A percentile compares a stretch with the other conserved stretches of the same genome.
Evolutionary conservation across 1,140 invertebrate genomes (phyloP).

Genomic region (Diorhabda sublineata): DNA sequence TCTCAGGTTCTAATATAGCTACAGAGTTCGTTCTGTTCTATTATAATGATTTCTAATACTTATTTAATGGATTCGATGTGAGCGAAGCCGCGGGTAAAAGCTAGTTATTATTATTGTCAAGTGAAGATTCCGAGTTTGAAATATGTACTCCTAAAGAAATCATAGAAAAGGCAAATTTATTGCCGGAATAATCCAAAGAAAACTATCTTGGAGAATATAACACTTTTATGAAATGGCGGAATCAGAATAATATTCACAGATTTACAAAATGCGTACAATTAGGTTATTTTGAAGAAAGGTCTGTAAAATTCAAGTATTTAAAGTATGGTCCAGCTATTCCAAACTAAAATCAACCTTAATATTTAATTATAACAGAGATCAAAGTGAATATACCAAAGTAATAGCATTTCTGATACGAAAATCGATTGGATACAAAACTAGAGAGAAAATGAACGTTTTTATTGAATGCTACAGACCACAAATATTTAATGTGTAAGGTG

Average conservation of each 20-base stretch:
- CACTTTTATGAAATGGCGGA: background rate
- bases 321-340: background rate
- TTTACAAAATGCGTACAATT: background rate
- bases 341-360: background rate
- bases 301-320: background rate
- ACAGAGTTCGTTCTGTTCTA: too few relatives aligned
- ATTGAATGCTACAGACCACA: background rate
- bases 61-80: too few relatives aligned
- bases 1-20: too few relatives aligned
- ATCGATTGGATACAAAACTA: background rate
- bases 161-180: too few relatives aligned
- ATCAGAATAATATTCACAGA: background rate
- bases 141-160: too few relatives aligned
- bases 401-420: background rate
- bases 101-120: too few relatives aligned
- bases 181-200: background rate
- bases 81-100: too few relatives aligned
- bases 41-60: too few relatives aligned
- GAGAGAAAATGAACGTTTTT: background rate
- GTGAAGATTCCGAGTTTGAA: too few relatives aligned
- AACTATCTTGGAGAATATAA: background rate
- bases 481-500: background rate
- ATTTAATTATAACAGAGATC: too few relatives aligned
- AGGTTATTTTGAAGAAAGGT: background rate
- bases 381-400: background rate